Evolutionary conservation across 30 jellyfish, hydroid and myxozoan genomes (phyloP).

Genomic region (Sanderia malayensis): DNA sequence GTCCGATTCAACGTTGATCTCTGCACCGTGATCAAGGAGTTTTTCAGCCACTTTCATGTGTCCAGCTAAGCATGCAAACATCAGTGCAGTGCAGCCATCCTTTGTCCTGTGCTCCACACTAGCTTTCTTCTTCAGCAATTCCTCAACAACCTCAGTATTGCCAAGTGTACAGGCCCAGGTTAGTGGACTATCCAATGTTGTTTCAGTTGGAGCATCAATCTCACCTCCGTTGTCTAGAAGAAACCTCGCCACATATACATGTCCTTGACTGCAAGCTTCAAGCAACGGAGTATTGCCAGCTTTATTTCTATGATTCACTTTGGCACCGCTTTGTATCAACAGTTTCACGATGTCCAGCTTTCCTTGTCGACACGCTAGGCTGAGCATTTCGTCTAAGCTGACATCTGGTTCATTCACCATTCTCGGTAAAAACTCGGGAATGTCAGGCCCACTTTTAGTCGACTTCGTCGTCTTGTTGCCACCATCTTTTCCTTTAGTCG

Average conservation of each 20-base stretch:
- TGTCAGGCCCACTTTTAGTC: constrained; percentile 62
- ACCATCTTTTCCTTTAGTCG: constrained; percentile 43
- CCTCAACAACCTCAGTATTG: constrained; percentile 80
- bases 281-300: constrained; percentile 98
- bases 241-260: constrained; percentile 91
- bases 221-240: constrained; percentile 89
- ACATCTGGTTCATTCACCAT: constrained; percentile 95
- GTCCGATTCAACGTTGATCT: constrained; percentile 95
- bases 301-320: constrained; percentile 87
- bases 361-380: constrained; percentile 99
- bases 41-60: constrained; percentile 86
- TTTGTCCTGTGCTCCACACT: constrained; percentile 97
- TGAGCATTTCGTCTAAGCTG: constrained; percentile 98
- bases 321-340: constrained; percentile 97
- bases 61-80: constrained; percentile 95
- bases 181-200: constrained; percentile 96
- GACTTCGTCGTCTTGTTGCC: constrained; percentile 67
- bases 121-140: constrained; percentile 72
- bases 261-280: constrained; percentile 99
- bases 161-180: constrained; percentile 99
- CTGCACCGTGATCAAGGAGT: constrained; percentile 70
- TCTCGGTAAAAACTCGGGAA: constrained; percentile 63
- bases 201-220: constrained; percentile 98
- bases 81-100: constrained; percentile 98
- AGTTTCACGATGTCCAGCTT: constrained; percentile 90